Base-by-base conservation (phyloP, 2,113 vertebrate genomes). In the Hyperopisus bebe region DNA sequence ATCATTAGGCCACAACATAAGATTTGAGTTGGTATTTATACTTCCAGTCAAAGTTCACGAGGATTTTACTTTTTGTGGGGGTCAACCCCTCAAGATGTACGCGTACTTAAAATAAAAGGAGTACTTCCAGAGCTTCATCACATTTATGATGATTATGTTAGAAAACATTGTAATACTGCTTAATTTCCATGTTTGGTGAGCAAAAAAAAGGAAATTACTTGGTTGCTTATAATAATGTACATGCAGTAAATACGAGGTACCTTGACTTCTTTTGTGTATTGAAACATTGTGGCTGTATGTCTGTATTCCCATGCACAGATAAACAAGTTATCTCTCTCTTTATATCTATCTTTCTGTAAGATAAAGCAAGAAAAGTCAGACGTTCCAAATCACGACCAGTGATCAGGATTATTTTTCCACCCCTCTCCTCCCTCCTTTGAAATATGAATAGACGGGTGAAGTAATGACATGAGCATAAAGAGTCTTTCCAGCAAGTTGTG, bases 401-500 rank as follows among this genome's bases (percentile, higher is more conserved):
- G 77, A 53, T 83, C 80, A 80, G 39, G 51, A 58, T 42, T 89
- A 58, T 84, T 51, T 53, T 83, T 89, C 48, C n/a, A 48, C 21
- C 15, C 58, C 24, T 70, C n/a, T 70, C n/a, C 62, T 46, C n/a
- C 88, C 46, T 46, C 35, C 70, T 80, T 89, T 74, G 88, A 89
- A 89, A 77, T 80, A 89, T 83, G 77, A 84, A 55, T 89, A n/a
- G 77, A 42, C 17, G 19, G 27, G 19, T 89, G 51, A 89, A 83
- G 77, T 84, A 89, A 89, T 89, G 88, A 84, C 77, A 84, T 47
- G 50, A 42, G 80, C 27, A 82, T 89, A 83, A 89, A 89, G 70
- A 48, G 46, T 83, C 47, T 89, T 74, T 82, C 47, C 58, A 89
- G 88, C 31, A 35, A 70, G 74, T 89, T 19, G 47, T 89, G 74